Evolutionary conservation across 2,888 invertebrate species (phyloP).

Genomic region (Emesis furor): DNA sequence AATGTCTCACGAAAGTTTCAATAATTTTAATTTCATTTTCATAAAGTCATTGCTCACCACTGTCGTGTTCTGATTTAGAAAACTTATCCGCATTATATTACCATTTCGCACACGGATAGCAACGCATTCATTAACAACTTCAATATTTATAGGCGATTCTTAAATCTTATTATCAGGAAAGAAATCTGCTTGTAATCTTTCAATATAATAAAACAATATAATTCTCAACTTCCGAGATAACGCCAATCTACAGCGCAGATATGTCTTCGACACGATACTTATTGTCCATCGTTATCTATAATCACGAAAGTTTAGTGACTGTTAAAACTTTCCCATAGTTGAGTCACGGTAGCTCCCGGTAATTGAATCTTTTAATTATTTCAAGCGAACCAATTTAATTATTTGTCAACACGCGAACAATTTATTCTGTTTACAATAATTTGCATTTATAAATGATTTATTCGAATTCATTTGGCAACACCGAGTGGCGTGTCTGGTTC

Average conservation of each 20-base stretch:
- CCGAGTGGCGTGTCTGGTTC: conserved; percentile 12
- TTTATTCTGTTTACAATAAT: conserved; percentile 49
- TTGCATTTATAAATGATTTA: conserved; percentile 36
- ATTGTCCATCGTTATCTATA: conserved; percentile 53
- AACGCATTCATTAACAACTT: too few relatives aligned
- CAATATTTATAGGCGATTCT: too few relatives aligned
- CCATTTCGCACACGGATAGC: too few relatives aligned
- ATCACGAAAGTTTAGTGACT: conserved; percentile 71
- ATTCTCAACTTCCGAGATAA: not conserved
- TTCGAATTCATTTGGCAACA: conserved; percentile 25
- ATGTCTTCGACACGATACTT: conserved; percentile 22
- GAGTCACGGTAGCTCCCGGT: conserved; percentile 57
- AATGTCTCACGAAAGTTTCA: too few relatives aligned
- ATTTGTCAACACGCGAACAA: conserved; percentile 68
- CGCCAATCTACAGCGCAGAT: conserved; percentile 3
- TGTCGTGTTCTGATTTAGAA: too few relatives aligned
- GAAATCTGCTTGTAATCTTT: too few relatives aligned
- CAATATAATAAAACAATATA: too few relatives aligned
- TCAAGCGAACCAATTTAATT: conserved; percentile 69
- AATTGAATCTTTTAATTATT: conserved; percentile 61
- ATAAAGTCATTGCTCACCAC: too few relatives aligned
- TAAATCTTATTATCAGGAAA: too few relatives aligned
- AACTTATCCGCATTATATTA: too few relatives aligned
- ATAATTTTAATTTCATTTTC: too few relatives aligned
- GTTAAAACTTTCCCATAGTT: conserved; percentile 67